Base-by-base conservation (phyloP, 2,888 invertebrate species). In the Leistus spinibarbis region DNA sequence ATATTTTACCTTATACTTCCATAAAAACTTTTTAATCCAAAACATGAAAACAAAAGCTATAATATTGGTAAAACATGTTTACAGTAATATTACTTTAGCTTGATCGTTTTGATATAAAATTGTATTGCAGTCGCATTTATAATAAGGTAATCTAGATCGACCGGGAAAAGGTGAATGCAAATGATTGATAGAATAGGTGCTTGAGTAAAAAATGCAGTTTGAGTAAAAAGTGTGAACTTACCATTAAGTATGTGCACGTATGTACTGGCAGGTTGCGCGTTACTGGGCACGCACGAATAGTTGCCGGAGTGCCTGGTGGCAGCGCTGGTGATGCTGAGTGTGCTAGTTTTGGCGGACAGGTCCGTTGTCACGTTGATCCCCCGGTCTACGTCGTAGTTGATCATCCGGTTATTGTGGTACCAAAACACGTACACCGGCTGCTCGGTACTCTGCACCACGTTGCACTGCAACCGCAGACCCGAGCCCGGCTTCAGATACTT, bases 391-490 rank as follows among this genome's bases (percentile, higher is more conserved):
- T 96, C 95, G 86, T 95, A 96, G 89, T 96, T 96, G 84, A 96
- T 95, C 95, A 96, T 95, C 79, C 95, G 91, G 83, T 93, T 93
- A 86, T 95, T 95, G 87, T 95, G 93, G 84, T 94, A 95, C 94
- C 94, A 94, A 85, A 94, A 94, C 69, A 95, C 91, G 84, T 93
- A 95, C 68, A 93, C 91, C 4, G 95, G 95, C 40, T 91, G 91
- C 83, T 95, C 95, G 0, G 95, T 95, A 71, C 95, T 94, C 82
- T 94, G 94, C 56, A 93, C 89, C 24, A 96, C 93, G 68, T 91
- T 91, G 82, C 96, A 96, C 80, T 94, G 93, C 68, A 96, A 88
- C 70, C 93, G 89, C 76, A 96, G 86, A 64, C 93, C 92, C 64
- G 95, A 95, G 54, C 96, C 96, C 13, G 95, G 94, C 82, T 95